phyloP scores from a whole-genome alignment of 1,140 invertebrate genomes.

The Drosophila gunungcola region DNA sequence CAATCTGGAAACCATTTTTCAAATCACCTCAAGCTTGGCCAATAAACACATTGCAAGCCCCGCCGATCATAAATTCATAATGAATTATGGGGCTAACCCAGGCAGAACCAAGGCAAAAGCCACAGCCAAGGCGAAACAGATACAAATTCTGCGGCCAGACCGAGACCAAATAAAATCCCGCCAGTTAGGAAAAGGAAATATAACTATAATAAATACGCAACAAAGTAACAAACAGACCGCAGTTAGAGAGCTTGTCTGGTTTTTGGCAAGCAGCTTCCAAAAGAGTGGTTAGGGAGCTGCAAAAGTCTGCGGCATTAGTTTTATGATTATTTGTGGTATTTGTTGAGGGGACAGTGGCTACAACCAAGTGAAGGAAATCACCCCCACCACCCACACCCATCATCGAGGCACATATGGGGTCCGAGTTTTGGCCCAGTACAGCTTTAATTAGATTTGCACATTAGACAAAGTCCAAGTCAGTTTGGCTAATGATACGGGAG shows the following conservation, averaged over 20 bases:
- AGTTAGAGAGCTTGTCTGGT: constrained; percentile 34
- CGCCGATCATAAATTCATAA: constrained; percentile 78
- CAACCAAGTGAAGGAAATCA: constrained; percentile 50
- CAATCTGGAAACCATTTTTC: constrained; percentile 28
- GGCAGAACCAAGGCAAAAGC: constrained; percentile 34
- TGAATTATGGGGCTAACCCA: constrained; percentile 60
- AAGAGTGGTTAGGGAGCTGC: constrained; percentile 20
- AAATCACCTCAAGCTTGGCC: constrained; percentile 58
- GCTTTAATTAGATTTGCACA: constrained; percentile 81
- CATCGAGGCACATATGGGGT: constrained; percentile 49
- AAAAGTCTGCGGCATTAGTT: constrained; percentile 71
- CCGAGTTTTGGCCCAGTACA: constrained; percentile 45
- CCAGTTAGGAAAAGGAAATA: constrained; percentile 25
- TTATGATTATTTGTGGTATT: constrained; percentile 81
- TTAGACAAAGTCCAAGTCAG: constrained; percentile 48
- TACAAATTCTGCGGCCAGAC: constrained; percentile 30
- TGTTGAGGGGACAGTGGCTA: constrained; percentile 55
- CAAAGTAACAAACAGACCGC: constrained; percentile 29
- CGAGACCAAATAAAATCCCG: constrained; percentile 27
- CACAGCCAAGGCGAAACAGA: constrained; percentile 32
- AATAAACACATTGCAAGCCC: constrained; percentile 74
- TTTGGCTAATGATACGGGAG: constrained; percentile 64
- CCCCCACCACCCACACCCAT: not conserved
- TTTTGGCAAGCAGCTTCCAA: constrained; percentile 34
- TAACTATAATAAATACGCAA: constrained; percentile 62